phyloP scores from a whole-genome alignment of 2,113 vertebrate genomes.

The Callaeas wilsoni region DNA sequence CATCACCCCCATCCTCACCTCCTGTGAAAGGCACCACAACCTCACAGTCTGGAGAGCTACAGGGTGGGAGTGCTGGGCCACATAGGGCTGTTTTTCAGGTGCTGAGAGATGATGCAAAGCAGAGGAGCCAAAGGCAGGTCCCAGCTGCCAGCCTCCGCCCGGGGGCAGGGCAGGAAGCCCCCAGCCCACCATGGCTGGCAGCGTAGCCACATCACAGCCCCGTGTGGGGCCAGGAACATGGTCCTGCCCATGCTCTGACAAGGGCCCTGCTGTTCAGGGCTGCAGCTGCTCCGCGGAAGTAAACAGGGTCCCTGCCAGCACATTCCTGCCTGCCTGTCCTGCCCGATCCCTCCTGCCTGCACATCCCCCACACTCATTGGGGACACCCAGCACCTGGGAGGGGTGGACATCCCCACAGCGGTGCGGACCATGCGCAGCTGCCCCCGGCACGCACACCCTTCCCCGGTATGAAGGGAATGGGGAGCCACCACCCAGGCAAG shows the following conservation, averaged over 20 bases:
- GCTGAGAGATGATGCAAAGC: background rate
- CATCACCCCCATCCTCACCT: background rate
- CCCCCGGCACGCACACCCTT: background rate
- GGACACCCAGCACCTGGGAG: background rate
- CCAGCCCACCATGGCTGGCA: background rate
- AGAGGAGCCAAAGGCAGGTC: background rate
- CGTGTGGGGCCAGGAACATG: background rate
- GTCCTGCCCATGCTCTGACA: constrained; percentile 10
- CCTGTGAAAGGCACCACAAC: background rate
- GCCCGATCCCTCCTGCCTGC: background rate
- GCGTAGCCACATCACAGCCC: constrained; percentile 32
- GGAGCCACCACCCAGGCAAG: background rate
- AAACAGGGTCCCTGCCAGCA: constrained; percentile 54
- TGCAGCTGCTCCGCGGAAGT: background rate
- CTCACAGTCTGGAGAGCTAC: background rate
- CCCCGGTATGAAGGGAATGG: accelerated
- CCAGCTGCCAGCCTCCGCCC: background rate
- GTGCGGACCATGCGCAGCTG: accelerated
- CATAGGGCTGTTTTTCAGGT: background rate
- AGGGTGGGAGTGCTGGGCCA: background rate
- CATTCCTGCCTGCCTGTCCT: constrained; percentile 29
- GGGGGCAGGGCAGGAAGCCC: constrained; percentile 35
- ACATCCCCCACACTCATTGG: background rate
- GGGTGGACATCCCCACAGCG: background rate
- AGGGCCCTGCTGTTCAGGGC: constrained; percentile 22